Percentiles rank a stretch among this genome's conserved stretches.
Conservation (phyloP, 2,797 vertebrate species). For the Leptoclinus maculatus region DNA sequence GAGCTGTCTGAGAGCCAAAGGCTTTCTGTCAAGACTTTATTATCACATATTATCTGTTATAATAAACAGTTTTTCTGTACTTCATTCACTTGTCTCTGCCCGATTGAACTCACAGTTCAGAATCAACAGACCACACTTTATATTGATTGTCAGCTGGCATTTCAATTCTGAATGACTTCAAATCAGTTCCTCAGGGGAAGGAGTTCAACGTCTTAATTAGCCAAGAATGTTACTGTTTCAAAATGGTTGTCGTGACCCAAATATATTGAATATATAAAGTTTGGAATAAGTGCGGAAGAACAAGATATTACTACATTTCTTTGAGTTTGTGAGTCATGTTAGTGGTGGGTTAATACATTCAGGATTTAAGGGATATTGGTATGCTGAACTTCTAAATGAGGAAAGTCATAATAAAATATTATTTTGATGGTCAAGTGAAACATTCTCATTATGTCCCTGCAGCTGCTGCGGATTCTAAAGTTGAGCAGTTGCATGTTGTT, state of each 20-base stretch:
- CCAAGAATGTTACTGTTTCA: neutral
- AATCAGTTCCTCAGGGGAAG: neutral
- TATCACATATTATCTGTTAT: neutral
- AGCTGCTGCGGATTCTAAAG: neutral
- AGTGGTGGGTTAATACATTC: neutral
- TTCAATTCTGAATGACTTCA: neutral
- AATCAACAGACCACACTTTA: neutral
- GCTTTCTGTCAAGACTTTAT: neutral
- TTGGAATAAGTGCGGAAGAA: neutral
- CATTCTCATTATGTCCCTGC: neutral
- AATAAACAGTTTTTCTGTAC: neutral
- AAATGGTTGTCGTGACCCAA: too few species aligned
- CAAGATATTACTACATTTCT: neutral
- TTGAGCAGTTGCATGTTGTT: neutral
- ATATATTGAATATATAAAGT: neutral
- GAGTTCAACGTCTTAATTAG: neutral
- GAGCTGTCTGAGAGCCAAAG: neutral
- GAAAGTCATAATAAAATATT: neutral
- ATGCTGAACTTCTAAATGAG: too few species aligned
- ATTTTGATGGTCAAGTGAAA: neutral
- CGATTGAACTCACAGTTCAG: neutral
- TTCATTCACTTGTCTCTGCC: neutral
- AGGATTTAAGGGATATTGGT: too few species aligned
- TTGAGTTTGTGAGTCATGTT: neutral
- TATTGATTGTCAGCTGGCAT: neutral